These are phyloP conservation scores for Neuroterus valhalla DNA, from an alignment of 1,140 invertebrate species.

Conservation along the genomic window DNA sequence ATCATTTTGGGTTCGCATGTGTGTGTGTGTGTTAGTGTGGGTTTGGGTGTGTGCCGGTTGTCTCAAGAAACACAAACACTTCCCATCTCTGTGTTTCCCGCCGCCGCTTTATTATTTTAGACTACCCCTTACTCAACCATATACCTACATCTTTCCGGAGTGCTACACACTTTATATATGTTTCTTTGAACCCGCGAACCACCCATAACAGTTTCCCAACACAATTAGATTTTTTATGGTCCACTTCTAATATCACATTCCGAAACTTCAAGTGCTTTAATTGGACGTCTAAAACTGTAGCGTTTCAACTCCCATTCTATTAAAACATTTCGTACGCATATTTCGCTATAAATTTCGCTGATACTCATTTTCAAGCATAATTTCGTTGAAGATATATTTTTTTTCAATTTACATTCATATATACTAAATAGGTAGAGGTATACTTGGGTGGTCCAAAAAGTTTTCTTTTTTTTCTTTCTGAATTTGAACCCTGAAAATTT, in stretches of 20 bases:
- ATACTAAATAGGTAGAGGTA: too few species aligned
- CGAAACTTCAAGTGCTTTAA: conserved; percentile 38
- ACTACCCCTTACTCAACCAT: conserved; percentile 61
- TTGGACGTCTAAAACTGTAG: conserved; percentile 38
- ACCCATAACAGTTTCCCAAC: conserved; percentile 45
- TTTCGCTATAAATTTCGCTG: conserved; percentile 17
- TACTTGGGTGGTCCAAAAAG: too few species aligned
- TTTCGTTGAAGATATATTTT: too few species aligned
- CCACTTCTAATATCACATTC: conserved; percentile 27
- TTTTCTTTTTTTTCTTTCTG: too few species aligned
- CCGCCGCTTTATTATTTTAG: conserved; percentile 69
- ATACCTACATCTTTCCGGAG: conserved; percentile 57
- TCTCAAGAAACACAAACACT: conserved; percentile 67
- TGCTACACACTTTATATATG: conserved; percentile 46
- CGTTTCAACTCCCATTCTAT: not conserved
- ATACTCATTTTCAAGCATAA: too few species aligned
- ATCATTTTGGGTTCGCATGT: conserved; percentile 57
- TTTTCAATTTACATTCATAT: too few species aligned
- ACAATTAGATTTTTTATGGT: conserved; percentile 47
- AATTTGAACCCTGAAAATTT: too few species aligned
- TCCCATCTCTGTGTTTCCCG: conserved; percentile 45
- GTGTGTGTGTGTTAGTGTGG: too few species aligned
- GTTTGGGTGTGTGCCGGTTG: conserved; percentile 40
- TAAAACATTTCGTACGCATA: conserved; percentile 4
- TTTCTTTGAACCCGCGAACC: conserved; percentile 51